Conservation (phyloP, 2,113 vertebrate genomes). For the Rhabdomys dilectus region DNA sequence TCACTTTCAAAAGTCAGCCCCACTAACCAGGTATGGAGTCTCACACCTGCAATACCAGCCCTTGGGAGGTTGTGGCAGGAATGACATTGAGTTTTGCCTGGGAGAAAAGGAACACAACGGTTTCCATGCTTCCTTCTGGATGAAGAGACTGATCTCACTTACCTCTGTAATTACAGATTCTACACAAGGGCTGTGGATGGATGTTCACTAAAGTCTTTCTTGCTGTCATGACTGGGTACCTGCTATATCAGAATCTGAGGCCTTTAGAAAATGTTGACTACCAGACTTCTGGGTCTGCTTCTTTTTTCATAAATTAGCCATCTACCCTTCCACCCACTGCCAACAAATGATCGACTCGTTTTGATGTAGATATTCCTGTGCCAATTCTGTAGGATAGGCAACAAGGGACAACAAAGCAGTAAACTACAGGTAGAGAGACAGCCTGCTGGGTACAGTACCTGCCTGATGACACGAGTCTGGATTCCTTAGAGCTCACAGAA, state of each 20-base stretch:
- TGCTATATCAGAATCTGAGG: not conserved
- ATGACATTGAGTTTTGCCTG: not conserved
- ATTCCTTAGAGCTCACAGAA: too few relatives aligned
- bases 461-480: not conserved
- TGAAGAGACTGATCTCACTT: too few relatives aligned
- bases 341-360: not conserved
- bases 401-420: not conserved
- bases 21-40: not conserved
- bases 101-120: not conserved
- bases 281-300: not conserved
- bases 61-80: not conserved
- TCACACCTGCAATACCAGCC: not conserved
- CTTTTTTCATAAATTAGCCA: not conserved
- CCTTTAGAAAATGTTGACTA: constrained; percentile 38
- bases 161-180: not conserved
- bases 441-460: not conserved
- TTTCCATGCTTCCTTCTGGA: not conserved
- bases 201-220: constrained; percentile 14
- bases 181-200: not conserved
- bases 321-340: not conserved
- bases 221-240: not conserved
- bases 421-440: not conserved
- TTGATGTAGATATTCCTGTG: not conserved
- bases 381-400: not conserved
- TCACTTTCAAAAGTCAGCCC: not conserved